phyloP scores from a whole-genome alignment of 2,888 invertebrate genomes.

The Eupithecia exiguata region DNA sequence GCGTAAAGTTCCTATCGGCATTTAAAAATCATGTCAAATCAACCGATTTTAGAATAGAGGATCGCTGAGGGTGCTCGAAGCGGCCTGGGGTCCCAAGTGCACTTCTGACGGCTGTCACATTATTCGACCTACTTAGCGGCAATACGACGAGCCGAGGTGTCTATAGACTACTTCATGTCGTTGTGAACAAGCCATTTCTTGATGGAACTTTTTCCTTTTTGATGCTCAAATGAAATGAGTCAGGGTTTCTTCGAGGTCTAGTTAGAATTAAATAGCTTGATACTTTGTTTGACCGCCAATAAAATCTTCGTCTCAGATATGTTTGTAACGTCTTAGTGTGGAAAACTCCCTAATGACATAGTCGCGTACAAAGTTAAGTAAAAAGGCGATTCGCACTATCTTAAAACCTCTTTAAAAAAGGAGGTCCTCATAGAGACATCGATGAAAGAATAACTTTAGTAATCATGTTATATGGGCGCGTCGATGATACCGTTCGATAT shows the following conservation, averaged over 20 bases:
- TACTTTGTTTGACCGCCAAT: neutral
- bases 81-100: slow-evolving; percentile 69
- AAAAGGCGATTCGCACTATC: neutral
- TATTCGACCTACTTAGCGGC: slow-evolving; percentile 82
- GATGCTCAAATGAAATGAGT: slow-evolving; percentile 17
- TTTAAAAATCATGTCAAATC: slow-evolving; percentile 83
- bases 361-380: neutral
- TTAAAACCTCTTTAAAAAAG: slow-evolving; percentile 16
- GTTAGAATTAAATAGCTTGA: neutral
- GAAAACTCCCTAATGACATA: neutral
- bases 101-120: slow-evolving; percentile 74
- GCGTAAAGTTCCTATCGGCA: slow-evolving; percentile 64
- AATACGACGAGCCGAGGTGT: slow-evolving; percentile 69
- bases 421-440: slow-evolving; percentile 33
- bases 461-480: slow-evolving; percentile 55
- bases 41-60: slow-evolving; percentile 79
- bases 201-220: slow-evolving; percentile 26
- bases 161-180: slow-evolving; percentile 64
- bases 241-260: neutral
- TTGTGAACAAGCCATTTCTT: slow-evolving; percentile 50
- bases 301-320: neutral
- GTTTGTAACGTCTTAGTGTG: too few relatives aligned
- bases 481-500: slow-evolving; percentile 75
- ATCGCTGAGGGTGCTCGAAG: slow-evolving; percentile 66
- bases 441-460: slow-evolving; percentile 39